phyloP scores from a whole-genome alignment of 2,113 vertebrate genomes.

The Parus major region DNA sequence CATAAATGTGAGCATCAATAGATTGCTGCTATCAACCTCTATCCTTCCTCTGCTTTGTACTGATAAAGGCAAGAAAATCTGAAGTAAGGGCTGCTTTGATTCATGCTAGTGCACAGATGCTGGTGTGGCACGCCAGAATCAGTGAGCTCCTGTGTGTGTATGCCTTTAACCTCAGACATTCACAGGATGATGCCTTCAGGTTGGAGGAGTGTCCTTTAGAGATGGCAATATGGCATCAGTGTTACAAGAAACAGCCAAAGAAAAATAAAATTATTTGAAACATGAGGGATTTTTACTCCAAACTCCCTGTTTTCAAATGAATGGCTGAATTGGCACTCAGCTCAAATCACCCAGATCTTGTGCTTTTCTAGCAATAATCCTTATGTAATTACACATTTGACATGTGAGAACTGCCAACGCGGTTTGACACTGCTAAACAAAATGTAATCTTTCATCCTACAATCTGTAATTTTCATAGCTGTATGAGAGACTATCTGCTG shows the following conservation, averaged over 20 bases:
- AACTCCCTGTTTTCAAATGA: neutral
- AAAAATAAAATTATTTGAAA: neutral
- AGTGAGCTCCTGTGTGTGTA: neutral
- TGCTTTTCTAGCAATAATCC: conserved; percentile 55
- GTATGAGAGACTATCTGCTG: conserved; percentile 2
- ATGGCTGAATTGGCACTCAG: conserved; percentile 16
- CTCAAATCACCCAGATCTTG: conserved; percentile 24
- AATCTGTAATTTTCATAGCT: conserved; percentile 47
- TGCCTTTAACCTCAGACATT: neutral
- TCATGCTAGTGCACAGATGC: neutral
- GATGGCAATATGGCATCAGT: neutral
- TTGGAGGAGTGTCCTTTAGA: neutral
- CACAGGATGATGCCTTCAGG: neutral
- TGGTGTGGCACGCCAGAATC: neutral
- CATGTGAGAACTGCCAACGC: conserved; percentile 33
- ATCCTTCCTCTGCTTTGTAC: neutral
- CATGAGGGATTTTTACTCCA: neutral
- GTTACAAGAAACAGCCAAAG: neutral
- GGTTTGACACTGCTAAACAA: conserved; percentile 44
- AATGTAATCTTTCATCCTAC: conserved; percentile 55
- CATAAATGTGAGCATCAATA: neutral
- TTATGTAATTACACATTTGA: conserved; percentile 49
- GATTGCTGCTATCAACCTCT: no score
- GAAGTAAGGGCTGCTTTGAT: neutral
- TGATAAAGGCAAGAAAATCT: neutral